Base-by-base conservation (phyloP, 2,797 vertebrate genomes). In the Gallirallus australis region DNA sequence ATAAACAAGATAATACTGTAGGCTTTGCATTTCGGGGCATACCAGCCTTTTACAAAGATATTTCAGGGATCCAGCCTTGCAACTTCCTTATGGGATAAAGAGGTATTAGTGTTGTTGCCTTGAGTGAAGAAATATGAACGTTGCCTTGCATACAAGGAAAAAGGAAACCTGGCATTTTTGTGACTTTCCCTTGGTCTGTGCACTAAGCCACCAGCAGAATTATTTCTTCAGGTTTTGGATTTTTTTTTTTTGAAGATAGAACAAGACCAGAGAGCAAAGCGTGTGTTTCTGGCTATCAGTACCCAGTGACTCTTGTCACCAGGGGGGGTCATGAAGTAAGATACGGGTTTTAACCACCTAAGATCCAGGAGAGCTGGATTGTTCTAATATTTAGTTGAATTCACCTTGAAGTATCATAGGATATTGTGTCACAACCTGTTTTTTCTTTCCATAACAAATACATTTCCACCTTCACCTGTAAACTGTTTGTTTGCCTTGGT, bases 1-100 rank as follows among this genome's bases (percentile, higher is more conserved):
- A 94, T 96, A 89, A 90, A 39, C 52, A 57, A 92, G 96, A 97
- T 96, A 96, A 80, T 54, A 0, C 40, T 1, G 27, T 89, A 60
- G 53, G 86, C 57, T 95, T 93, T 82, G 77, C 86, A 35, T 95
- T 95, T 93, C 88, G 89, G 78, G 71, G 60, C 77, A 57, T 25
- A 54, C 52, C 81, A 85, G 50, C 64, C 31, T 82, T 80, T 77
- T 66, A 7, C 37, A 85, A 52, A 73, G 71, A n/a, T 0, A 0
- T 64, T 54, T 86, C 60, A 54, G 66, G 60, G 81, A 35, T 91
- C 42, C 42, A 73, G 86, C 61, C 57, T 93, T 0, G 0, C 56
- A 31, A 33, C 31, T 70, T 93, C 82, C 17, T 2, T 37, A 73
- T 18, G 66, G 54, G 48, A 48, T 42, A 79, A 84, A 91, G 80